phyloP scores from a whole-genome alignment of 1,140 invertebrate species.

The Drosophila biarmipes region DNA sequence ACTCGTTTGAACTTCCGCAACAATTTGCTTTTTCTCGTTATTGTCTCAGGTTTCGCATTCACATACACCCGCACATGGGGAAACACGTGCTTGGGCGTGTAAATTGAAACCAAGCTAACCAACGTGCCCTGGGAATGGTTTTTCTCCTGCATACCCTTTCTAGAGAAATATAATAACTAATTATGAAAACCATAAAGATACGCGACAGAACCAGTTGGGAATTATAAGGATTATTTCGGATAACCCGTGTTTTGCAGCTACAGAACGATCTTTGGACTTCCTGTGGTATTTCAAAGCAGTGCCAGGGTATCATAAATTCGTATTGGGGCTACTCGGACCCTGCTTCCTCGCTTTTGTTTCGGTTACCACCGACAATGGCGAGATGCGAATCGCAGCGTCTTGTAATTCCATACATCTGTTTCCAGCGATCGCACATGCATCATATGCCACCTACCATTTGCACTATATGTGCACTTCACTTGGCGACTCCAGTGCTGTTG shows the following conservation, averaged over 20 bases:
- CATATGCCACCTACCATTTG: slow-evolving; percentile 10
- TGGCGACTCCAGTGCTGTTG: slow-evolving; percentile 38
- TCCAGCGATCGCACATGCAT: slow-evolving; percentile 39
- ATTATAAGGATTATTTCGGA: neutral
- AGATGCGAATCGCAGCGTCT: slow-evolving; percentile 70
- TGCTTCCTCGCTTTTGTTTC: slow-evolving; percentile 13
- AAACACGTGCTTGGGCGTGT: slow-evolving; percentile 67
- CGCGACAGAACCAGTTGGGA: neutral
- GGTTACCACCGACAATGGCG: slow-evolving; percentile 53
- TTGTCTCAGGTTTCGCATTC: slow-evolving; percentile 68
- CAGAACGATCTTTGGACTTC: neutral
- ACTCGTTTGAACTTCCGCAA: slow-evolving; percentile 77
- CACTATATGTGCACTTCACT: slow-evolving; percentile 1
- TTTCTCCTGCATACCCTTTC: neutral
- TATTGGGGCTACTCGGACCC: too few species aligned
- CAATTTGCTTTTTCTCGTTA: slow-evolving; percentile 62
- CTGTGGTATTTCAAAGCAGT: neutral
- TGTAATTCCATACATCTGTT: slow-evolving; percentile 71
- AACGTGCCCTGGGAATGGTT: slow-evolving; percentile 17
- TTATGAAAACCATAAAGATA: too few species aligned
- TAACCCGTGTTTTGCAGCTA: neutral
- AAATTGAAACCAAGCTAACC: slow-evolving; percentile 69
- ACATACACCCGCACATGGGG: slow-evolving; percentile 38
- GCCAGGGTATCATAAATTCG: slow-evolving; percentile 3
- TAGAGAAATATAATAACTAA: too few species aligned